Conservation (phyloP, 2,113 vertebrate species). For the Centropus bengalensis region DNA sequence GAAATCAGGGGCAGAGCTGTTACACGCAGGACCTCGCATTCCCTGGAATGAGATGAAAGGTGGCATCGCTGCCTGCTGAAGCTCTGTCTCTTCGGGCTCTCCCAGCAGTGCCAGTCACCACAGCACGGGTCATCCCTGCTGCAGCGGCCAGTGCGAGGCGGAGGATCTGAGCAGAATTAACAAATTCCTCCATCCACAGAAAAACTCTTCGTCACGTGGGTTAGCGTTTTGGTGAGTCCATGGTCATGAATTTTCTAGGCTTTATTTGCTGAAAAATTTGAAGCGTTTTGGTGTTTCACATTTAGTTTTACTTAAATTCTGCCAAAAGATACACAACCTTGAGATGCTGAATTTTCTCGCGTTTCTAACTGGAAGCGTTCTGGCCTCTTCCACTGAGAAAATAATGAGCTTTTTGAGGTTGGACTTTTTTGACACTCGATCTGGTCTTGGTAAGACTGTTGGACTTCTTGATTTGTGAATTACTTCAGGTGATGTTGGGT, state of each 20-base stretch:
- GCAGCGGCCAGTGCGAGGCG: background rate
- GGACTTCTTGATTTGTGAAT: background rate
- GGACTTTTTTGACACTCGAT: background rate
- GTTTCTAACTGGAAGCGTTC: background rate
- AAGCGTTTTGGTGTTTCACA: background rate
- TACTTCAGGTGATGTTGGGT: background rate
- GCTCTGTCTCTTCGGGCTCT: background rate
- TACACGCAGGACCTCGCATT: slow-evolving; percentile 1
- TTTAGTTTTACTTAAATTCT: background rate
- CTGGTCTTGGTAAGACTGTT: background rate
- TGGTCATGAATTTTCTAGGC: background rate
- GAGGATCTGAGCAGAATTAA: background rate
- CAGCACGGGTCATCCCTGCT: background rate
- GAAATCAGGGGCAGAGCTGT: slow-evolving; percentile 27
- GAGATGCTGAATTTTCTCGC: background rate
- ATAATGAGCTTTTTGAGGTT: background rate
- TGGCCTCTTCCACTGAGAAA: background rate
- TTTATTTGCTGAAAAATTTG: background rate
- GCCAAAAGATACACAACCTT: background rate
- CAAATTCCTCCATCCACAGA: background rate
- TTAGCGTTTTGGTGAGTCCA: background rate
- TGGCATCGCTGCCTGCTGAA: background rate
- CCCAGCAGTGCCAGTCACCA: background rate
- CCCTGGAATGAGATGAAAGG: background rate
- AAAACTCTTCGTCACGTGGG: background rate